Evolutionary conservation across 2,888 invertebrate species (phyloP), one percentile per base, ranked within the genome.

Genomic region (Syrista parreyssii): DNA sequence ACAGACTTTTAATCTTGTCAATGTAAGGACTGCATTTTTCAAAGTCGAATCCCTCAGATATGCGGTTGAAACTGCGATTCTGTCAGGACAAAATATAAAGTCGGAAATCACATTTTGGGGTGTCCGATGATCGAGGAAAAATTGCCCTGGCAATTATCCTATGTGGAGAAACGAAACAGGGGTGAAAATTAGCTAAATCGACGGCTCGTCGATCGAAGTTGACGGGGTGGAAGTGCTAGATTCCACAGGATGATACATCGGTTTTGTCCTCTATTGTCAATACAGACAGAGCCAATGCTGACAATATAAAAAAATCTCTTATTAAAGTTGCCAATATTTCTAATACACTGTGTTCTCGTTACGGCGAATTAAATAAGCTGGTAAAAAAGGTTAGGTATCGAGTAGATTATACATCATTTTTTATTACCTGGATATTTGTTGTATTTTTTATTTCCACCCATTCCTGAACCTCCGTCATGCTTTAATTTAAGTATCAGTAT

Each of bases 1-100:
- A 85, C 23, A 88, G 35, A 9, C 83, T 81, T 33, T 84, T 85
- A 36, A 89, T 79, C 68, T 82, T 82, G n/a, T 90, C 86, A 3
- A 88, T 33, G 74, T 83, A 87, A 23, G 75, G 77, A 9, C 77
- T 82, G 73, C 84, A 87, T 77, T 82, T 83, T 1, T 83, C 80
- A 33, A 85, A 78, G 35, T 84, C 79, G 11, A 81, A 34, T 69
- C 35, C 12, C 71, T 71, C 71, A 6, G 55, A 55, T 55, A 55
- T 23, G 23, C 55, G 55, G 23, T 55, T 55, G 55, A 55, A 55
- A 55, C 23, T 55, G 55, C 23, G 55, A 55, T 55, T 55, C 55
- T 55, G 2, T 55, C 23, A 9, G 55, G 6, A 9, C 23, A 55
- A 55, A 55, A 9, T 55, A 55, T 55, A 23, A 23, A 23, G 9